Evolutionary conservation across 2,797 vertebrate species (phyloP), one percentile per base, ranked within the genome.

Genomic region (Loriculus beryllinus): DNA sequence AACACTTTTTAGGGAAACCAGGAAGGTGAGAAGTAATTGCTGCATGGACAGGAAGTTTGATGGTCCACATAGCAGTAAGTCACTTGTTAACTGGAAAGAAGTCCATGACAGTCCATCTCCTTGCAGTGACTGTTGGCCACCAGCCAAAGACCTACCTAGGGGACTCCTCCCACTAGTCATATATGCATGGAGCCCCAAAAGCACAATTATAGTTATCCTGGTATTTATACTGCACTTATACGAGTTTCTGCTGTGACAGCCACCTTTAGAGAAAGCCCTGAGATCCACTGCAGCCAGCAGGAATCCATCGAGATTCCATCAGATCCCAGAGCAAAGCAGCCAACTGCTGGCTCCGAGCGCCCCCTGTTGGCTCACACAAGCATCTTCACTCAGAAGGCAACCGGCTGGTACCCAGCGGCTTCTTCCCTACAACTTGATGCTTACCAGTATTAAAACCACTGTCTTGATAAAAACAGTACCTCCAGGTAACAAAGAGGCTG

Each of bases 111-210:
- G 40, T 69, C 37, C 4, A 21, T 60, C 16, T 70, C 33, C 74
- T 70, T 77, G 63, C 63, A 93, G 70, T 91, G 29, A 84, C 49
- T 70, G 68, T 71, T 88, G 78, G 75, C 74, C 83, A 81, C 35
- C 91, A 90, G 92, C 86, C 92, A 94, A 89, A 95, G 92, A 94
- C 88, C 88, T 84, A 93, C 75, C 90, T 80, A 84, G 88, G 78
- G 35, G 76, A 96, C 83, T 64, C 93, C 86, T 88, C 59, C 75
- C 60, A 57, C 93, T 43, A 80, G 86, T 82, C 91, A 92, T 19
- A 76, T 7, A 59, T 67, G 77, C 93, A 92, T 93, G 88, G 90
- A 96, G 93, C 88, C 94, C 83, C 94, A 92, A 74, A 86, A 88
- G 83, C 64, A 84, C 63, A 54, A 48, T 45, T 48, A 43, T 2